Percentiles rank a stretch among this genome's conserved stretches.
Conservation (phyloP, 2,113 vertebrate species). For the Gymnocephalus cernua region DNA sequence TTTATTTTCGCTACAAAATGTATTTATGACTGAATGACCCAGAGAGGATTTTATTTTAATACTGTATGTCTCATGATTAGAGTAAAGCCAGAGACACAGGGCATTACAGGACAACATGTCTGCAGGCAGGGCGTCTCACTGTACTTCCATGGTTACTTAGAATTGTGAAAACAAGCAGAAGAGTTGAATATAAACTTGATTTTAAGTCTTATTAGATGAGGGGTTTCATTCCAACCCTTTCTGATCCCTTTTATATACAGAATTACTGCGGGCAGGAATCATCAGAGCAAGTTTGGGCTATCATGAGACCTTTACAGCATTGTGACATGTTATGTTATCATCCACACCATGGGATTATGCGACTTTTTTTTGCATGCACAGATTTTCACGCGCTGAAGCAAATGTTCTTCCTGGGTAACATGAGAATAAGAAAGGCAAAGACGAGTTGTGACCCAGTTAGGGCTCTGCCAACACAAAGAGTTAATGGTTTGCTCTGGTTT, state of each 20-base stretch:
- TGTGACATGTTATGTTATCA: background rate
- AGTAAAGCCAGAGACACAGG: constrained; percentile 19
- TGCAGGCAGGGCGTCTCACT: constrained; percentile 20
- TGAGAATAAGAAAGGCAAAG: background rate
- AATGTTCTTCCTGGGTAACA: constrained; percentile 12
- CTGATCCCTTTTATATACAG: constrained; percentile 31
- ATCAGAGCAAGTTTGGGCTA: background rate
- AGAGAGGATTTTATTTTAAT: constrained; percentile 39
- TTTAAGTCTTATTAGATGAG: background rate
- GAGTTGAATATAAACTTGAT: constrained; percentile 29
- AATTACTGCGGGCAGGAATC: constrained; percentile 7
- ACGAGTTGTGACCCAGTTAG: constrained; percentile 60
- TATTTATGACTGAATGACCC: constrained; percentile 16
- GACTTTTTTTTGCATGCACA: background rate
- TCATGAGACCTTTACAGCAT: background rate
- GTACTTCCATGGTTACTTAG: constrained; percentile 32
- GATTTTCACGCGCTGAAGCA: constrained; percentile 6
- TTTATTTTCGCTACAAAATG: background rate
- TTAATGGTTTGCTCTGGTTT: constrained; percentile 43
- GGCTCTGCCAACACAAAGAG: constrained; percentile 45
- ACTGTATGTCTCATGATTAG: constrained; percentile 9
- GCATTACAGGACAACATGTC: constrained; percentile 35
- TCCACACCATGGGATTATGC: constrained; percentile 6
- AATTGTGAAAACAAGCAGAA: constrained; percentile 33
- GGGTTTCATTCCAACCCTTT: constrained; percentile 24